phyloP scores from a whole-genome alignment of 92 coral and sea anemone species.

The Ricordea florida region DNA sequence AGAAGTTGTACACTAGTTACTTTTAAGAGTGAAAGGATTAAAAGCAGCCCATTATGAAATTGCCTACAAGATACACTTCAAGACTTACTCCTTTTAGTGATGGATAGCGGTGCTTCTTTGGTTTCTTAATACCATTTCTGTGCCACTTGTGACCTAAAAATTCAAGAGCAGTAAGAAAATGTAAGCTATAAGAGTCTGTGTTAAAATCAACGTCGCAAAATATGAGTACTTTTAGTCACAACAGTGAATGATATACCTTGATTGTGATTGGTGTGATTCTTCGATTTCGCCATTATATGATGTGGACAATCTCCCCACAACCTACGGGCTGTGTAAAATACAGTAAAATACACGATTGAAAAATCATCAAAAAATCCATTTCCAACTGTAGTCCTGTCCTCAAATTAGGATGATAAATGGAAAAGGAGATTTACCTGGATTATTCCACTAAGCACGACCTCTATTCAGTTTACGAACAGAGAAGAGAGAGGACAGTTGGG shows the following conservation, averaged over 20 bases:
- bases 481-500: neutral
- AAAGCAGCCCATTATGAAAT: no score
- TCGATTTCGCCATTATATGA: constrained; percentile 93
- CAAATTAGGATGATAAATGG: neutral
- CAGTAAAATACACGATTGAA: neutral
- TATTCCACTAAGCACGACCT: neutral
- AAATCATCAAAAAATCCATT: neutral
- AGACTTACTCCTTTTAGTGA: constrained; percentile 96
- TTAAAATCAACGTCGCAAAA: neutral
- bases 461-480: neutral
- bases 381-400: neutral
- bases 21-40: neutral
- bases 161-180: neutral
- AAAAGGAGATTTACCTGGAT: constrained; percentile 18
- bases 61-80: no score
- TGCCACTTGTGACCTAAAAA: constrained; percentile 88
- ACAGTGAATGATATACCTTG: constrained; percentile 65
- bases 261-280: constrained; percentile 98
- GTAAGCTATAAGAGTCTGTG: neutral
- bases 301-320: constrained; percentile 15
- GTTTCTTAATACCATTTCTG: constrained; percentile 94
- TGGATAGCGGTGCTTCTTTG: constrained; percentile 84
- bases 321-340: neutral
- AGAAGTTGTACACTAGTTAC: neutral
- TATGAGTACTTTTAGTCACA: neutral